These are phyloP conservation scores for Epistrophe grossulariae DNA, from an alignment of 2,888 invertebrate species.

Conservation along the genomic window DNA sequence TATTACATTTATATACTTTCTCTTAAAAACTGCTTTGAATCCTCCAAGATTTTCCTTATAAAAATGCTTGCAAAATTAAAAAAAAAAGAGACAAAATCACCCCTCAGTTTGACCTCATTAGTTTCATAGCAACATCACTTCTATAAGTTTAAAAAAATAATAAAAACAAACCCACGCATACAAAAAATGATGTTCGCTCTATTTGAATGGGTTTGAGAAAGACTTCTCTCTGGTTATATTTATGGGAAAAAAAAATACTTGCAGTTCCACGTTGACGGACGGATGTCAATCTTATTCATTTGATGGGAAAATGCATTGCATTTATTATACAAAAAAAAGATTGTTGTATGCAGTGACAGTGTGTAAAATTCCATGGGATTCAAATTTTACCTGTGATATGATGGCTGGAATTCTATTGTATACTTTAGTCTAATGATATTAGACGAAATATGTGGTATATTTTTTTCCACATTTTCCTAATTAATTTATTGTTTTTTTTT, in stretches of 20 bases:
- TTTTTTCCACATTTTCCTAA: slow-evolving; percentile 3
- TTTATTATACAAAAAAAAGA: slow-evolving; percentile 48
- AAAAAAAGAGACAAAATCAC: background rate
- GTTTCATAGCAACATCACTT: background rate
- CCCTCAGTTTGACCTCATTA: slow-evolving; percentile 11
- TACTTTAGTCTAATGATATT: background rate
- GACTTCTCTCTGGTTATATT: slow-evolving; percentile 4
- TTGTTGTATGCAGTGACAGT: background rate
- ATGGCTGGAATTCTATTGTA: slow-evolving; percentile 40
- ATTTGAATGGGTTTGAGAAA: slow-evolving; percentile 27
- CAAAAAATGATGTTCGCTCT: slow-evolving; percentile 14
- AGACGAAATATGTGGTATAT: slow-evolving; percentile 2
- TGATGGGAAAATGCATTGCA: slow-evolving; percentile 38
- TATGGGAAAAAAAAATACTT: slow-evolving; percentile 50
- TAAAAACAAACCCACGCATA: background rate
- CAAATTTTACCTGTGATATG: slow-evolving; percentile 6
- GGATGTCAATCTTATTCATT: slow-evolving; percentile 42
- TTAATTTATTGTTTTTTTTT: slow-evolving; percentile 10
- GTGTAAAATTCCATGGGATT: slow-evolving; percentile 34
- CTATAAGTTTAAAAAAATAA: background rate
- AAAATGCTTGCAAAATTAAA: background rate
- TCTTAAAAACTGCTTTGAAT: background rate
- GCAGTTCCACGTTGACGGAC: slow-evolving; percentile 53
- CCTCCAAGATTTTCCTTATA: background rate
- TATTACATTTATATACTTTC: background rate